A percentile compares a stretch with the other conserved stretches of the same genome.
phyloP scores from a whole-genome alignment of 1,140 invertebrate genomes.

The Procambarus clarkii region DNA sequence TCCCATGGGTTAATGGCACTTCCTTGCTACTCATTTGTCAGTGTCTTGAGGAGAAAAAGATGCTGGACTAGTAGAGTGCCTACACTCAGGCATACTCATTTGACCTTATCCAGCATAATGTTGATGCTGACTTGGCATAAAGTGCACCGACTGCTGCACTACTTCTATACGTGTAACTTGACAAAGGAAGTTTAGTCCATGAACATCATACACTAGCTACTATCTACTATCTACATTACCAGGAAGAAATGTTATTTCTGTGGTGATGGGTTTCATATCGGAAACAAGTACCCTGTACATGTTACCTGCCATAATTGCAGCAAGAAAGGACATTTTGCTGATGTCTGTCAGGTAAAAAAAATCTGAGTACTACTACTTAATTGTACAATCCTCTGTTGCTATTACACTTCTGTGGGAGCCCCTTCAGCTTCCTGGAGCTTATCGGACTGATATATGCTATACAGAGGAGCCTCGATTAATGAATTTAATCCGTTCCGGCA shows the following conservation, averaged over 20 bases:
- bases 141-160: neutral
- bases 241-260: constrained; percentile 28
- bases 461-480: no score
- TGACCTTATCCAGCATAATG: constrained; percentile 25
- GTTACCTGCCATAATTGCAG: constrained; percentile 13
- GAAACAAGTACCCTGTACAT: constrained; percentile 9
- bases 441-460: no score
- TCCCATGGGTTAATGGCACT: no score
- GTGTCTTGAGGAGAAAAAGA: constrained; percentile 22
- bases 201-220: constrained; percentile 11
- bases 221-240: neutral
- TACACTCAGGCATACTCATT: constrained; percentile 37
- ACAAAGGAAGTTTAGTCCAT: neutral
- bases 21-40: neutral
- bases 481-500: no score
- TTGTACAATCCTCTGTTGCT: neutral
- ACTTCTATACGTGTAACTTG: neutral
- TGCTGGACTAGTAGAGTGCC: constrained; percentile 14
- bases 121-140: neutral
- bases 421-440: no score
- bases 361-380: neutral
- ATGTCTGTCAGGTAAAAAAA: neutral
- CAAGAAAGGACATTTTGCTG: constrained; percentile 43
- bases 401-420: no score
- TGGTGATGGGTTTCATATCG: neutral